Conservation (phyloP, 2,113 vertebrate species). For the Paedocypris sp. region DNA sequence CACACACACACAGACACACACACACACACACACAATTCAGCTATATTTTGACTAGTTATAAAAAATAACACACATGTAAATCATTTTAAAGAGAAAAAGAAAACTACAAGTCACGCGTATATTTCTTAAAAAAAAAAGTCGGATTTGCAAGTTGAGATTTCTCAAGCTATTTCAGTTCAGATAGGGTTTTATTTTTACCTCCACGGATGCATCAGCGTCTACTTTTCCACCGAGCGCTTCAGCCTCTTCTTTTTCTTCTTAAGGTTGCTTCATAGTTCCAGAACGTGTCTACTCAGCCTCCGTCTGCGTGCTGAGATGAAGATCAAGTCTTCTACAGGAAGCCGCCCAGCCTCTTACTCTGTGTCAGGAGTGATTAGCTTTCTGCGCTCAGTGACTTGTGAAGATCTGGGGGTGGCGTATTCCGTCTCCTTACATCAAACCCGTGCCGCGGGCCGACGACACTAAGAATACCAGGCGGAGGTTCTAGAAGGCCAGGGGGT, state of each 20-base stretch:
- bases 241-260: not conserved
- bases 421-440: slow-evolving; percentile 5
- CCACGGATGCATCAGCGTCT: too few relatives aligned
- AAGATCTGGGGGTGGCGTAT: slow-evolving; percentile 15
- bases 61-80: too few relatives aligned
- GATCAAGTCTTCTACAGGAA: slow-evolving; percentile 11
- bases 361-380: slow-evolving; percentile 29
- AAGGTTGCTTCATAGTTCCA: not conserved
- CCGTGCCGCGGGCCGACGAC: not conserved
- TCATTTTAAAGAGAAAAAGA: too few relatives aligned
- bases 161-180: too few relatives aligned
- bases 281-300: not conserved
- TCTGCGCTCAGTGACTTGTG: slow-evolving; percentile 22
- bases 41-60: too few relatives aligned
- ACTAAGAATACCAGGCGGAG: not conserved
- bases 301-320: not conserved
- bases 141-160: too few relatives aligned
- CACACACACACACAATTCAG: too few relatives aligned
- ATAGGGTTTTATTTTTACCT: too few relatives aligned
- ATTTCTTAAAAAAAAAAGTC: too few relatives aligned
- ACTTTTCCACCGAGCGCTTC: too few relatives aligned
- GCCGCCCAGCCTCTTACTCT: slow-evolving; percentile 4
- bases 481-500: not conserved
- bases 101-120: too few relatives aligned
- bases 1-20: too few relatives aligned